Percentiles rank a stretch among this genome's conserved stretches.
Conservation (phyloP, 1,140 invertebrate genomes). For the Limonius californicus region DNA sequence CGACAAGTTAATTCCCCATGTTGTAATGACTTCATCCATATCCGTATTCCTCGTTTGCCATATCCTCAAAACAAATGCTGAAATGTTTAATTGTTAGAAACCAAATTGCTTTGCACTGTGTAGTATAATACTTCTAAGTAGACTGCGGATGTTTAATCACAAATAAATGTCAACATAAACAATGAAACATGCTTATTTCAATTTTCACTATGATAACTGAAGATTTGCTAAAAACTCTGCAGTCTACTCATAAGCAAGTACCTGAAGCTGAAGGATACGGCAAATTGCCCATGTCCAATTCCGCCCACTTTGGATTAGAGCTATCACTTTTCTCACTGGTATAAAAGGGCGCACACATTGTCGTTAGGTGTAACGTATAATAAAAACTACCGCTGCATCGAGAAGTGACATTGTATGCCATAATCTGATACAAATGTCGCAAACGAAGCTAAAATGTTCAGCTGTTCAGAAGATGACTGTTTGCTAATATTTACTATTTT, state of each 20-base stretch:
- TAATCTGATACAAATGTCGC: slow-evolving; percentile 44
- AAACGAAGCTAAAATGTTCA: slow-evolving; percentile 41
- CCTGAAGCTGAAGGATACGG: slow-evolving; percentile 33
- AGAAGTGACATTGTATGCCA: slow-evolving; percentile 38
- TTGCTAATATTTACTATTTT: too few species aligned
- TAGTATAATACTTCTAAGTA: slow-evolving; percentile 4
- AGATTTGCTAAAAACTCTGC: neutral
- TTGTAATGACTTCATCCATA: slow-evolving; percentile 59
- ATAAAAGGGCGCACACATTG: slow-evolving; percentile 81
- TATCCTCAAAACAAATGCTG: slow-evolving; percentile 56
- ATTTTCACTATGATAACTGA: too few species aligned
- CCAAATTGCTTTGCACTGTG: too few species aligned
- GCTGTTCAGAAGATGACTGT: too few species aligned
- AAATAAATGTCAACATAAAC: too few species aligned
- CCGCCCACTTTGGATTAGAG: slow-evolving; percentile 71
- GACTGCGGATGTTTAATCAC: too few species aligned
- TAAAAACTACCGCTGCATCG: slow-evolving; percentile 57
- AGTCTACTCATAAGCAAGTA: slow-evolving; percentile 26
- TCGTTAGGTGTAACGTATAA: slow-evolving; percentile 73
- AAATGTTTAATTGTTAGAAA: slow-evolving; percentile 11
- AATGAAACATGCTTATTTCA: too few species aligned
- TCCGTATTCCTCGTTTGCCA: slow-evolving; percentile 49
- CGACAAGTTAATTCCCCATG: slow-evolving; percentile 82
- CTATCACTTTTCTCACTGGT: slow-evolving; percentile 76
- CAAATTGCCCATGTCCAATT: slow-evolving; percentile 55